Percentiles rank a stretch among this genome's conserved stretches.
Conservation (phyloP, 2,113 vertebrate species). For the Crotophaga sulcirostris region DNA sequence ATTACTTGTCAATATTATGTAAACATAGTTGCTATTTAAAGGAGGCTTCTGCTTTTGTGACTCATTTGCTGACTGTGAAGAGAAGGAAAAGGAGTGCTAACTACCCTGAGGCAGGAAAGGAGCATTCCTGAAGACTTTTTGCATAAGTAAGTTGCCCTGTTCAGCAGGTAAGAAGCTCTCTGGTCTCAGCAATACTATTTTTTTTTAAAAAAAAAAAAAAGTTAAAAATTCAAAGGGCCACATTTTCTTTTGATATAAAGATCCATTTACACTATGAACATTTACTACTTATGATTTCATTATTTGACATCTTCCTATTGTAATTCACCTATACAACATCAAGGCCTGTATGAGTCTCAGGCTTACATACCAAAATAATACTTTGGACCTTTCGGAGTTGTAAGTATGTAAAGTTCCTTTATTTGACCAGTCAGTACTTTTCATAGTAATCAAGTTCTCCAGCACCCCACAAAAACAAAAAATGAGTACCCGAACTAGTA, state of each 20-base stretch:
- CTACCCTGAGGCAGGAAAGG: not conserved
- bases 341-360: not conserved
- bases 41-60: not conserved
- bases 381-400: not conserved
- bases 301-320: not conserved
- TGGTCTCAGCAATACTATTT: not conserved
- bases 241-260: not conserved
- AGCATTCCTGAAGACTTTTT: not conserved
- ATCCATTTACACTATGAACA: not conserved
- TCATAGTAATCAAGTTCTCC: not conserved
- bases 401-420: not conserved
- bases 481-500: not conserved
- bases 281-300: not conserved
- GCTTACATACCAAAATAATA: not conserved
- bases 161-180: not conserved
- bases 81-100: not conserved
- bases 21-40: constrained; percentile 1
- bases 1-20: constrained; percentile 16
- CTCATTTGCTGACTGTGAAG: not conserved
- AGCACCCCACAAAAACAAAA: not conserved
- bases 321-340: not conserved
- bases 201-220: not conserved
- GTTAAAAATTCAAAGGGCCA: not conserved
- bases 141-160: not conserved
- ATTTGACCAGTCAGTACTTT: not conserved